phyloP scores from a whole-genome alignment of 2,888 invertebrate species.

The Cosmia trapezina region DNA sequence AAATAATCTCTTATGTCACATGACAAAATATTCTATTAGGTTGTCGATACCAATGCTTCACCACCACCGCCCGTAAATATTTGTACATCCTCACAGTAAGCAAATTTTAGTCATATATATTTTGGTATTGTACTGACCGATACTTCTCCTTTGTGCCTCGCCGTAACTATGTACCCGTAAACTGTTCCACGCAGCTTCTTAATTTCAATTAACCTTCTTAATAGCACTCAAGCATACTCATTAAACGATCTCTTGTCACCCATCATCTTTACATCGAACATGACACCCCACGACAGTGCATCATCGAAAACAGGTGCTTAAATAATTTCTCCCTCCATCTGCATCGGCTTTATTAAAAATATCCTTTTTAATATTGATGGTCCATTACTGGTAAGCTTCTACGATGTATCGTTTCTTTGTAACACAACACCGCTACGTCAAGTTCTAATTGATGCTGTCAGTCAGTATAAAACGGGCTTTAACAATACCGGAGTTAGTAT shows the following conservation, averaged over 20 bases:
- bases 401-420: conserved; percentile 84
- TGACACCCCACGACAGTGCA: conserved; percentile 53
- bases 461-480: conserved; percentile 83
- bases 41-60: background rate
- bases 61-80: background rate
- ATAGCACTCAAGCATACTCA: conserved; percentile 13
- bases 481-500: conserved; percentile 72
- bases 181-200: background rate
- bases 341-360: conserved; percentile 71
- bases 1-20: too few species aligned
- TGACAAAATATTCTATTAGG: background rate
- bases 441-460: conserved; percentile 90
- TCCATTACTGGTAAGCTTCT: conserved; percentile 83
- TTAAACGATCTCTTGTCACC: conserved; percentile 45
- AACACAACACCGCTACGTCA: conserved; percentile 86
- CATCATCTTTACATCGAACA: conserved; percentile 40
- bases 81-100: background rate
- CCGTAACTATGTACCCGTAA: background rate
- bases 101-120: background rate
- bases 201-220: conserved; percentile 35
- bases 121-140: background rate
- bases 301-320: conserved; percentile 56
- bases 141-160: background rate
- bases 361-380: conserved; percentile 84
- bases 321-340: conserved; percentile 55